Evolutionary conservation across 2,797 vertebrate genomes (phyloP).

Genomic region (Acanthurus lineatus): DNA sequence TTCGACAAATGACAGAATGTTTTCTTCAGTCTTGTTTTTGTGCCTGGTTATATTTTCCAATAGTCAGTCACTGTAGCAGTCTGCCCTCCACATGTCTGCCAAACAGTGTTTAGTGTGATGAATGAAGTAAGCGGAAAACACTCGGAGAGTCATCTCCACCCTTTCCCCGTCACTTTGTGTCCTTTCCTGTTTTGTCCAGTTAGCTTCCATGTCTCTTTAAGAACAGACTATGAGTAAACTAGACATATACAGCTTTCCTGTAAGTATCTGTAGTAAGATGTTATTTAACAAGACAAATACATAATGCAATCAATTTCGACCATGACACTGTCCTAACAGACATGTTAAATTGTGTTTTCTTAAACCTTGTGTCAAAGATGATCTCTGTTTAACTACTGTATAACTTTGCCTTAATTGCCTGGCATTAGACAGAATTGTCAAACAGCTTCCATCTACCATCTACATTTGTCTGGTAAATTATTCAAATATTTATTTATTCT

Average conservation of each 20-base stretch:
- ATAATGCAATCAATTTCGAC: background rate
- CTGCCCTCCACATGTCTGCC: conserved; percentile 46
- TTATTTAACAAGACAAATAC: conserved; percentile 4
- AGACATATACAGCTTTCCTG: background rate
- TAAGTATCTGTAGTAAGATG: background rate
- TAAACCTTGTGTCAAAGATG: background rate
- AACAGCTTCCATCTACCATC: too few relatives aligned
- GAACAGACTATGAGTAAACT: conserved; percentile 9
- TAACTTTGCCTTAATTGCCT: background rate
- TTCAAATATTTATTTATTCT: too few relatives aligned
- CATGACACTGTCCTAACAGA: background rate
- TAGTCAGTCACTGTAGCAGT: conserved; percentile 27
- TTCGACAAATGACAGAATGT: conserved; percentile 14
- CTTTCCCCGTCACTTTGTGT: conserved; percentile 71
- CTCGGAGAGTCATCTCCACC: conserved; percentile 71
- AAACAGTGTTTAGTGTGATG: conserved; percentile 62
- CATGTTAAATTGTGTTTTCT: background rate
- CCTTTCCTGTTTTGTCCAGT: conserved; percentile 78
- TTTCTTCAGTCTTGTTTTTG: conserved; percentile 45
- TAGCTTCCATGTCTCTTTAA: conserved; percentile 44
- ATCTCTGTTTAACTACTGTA: background rate
- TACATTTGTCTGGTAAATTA: too few relatives aligned
- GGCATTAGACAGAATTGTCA: too few relatives aligned
- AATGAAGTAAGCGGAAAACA: conserved; percentile 79
- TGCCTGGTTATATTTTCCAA: conserved; percentile 61